These are phyloP conservation scores for Argyresthia goedartella DNA, from an alignment of 2,888 invertebrate species.

Conservation along the genomic window DNA sequence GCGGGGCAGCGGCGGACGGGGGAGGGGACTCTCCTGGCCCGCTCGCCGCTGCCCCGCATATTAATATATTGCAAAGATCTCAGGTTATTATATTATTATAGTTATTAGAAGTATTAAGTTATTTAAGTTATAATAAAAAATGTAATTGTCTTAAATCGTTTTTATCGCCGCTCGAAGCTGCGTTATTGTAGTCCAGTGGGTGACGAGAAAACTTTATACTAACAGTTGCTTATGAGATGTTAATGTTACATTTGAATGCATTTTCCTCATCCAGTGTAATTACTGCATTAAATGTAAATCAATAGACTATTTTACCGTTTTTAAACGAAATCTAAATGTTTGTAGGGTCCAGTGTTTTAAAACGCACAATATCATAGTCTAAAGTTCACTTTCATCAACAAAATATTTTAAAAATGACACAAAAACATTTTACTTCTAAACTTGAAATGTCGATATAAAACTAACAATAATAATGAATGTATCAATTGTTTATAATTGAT, in stretches of 20 bases:
- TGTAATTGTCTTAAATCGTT: conserved; percentile 66
- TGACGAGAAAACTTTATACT: conserved; percentile 32
- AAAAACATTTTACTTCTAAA: conserved; percentile 57
- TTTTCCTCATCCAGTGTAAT: conserved; percentile 63
- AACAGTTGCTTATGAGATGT: conserved; percentile 41
- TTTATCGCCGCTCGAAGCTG: conserved; percentile 44
- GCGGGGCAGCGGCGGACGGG: conserved; percentile 19
- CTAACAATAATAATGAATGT: conserved; percentile 58
- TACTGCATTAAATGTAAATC: conserved; percentile 59
- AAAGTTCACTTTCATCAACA: conserved; percentile 61
- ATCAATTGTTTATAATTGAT: conserved; percentile 69
- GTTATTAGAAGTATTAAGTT: conserved; percentile 70
- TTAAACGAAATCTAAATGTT: conserved; percentile 66
- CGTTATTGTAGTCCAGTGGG: conserved; percentile 44
- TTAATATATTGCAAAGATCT: conserved; percentile 59
- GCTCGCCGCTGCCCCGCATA: conserved; percentile 8
- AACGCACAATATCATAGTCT: conserved; percentile 70
- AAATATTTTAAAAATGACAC: conserved; percentile 46
- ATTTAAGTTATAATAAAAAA: conserved; percentile 66
- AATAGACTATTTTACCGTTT: conserved; percentile 55
- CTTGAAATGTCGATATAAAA: conserved; percentile 59
- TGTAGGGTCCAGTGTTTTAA: conserved; percentile 67
- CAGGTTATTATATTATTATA: conserved; percentile 66
- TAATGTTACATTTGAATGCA: conserved; percentile 39
- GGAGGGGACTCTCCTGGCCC: conserved; percentile 19